Evolutionary conservation across 2,113 vertebrate genomes (phyloP).

Genomic region (Athene cunicularia): DNA sequence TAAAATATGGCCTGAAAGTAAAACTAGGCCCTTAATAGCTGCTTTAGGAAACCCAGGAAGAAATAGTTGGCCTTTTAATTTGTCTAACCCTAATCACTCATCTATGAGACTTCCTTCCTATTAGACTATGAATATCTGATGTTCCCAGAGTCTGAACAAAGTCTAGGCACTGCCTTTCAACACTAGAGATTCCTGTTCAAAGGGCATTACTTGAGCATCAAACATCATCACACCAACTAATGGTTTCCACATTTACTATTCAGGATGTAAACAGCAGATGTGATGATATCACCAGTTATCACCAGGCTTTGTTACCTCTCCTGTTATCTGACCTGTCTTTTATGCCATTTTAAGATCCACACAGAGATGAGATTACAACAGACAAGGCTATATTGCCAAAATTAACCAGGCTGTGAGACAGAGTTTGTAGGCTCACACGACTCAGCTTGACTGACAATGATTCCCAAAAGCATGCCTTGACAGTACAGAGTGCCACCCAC

Average conservation of each 20-base stretch:
- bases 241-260: neutral
- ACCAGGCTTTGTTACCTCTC: neutral
- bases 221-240: neutral
- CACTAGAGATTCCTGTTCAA: neutral
- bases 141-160: neutral
- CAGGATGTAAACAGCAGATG: neutral
- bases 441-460: neutral
- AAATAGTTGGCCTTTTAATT: neutral
- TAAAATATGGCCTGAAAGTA: neutral
- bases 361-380: neutral
- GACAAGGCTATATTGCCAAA: neutral
- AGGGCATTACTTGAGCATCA: neutral
- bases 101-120: neutral
- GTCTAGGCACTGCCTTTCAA: neutral
- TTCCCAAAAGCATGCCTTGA: neutral
- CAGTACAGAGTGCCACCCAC: neutral
- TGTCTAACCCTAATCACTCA: neutral
- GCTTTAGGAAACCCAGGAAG: neutral
- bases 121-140: neutral
- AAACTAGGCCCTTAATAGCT: neutral
- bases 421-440: rapidly evolving
- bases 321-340: neutral
- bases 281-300: neutral
- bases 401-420: neutral
- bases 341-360: neutral